Evolutionary conservation across 2,113 vertebrate species (phyloP), one percentile per base, ranked within the genome.

Genomic region (Stigmatopora nigra): DNA sequence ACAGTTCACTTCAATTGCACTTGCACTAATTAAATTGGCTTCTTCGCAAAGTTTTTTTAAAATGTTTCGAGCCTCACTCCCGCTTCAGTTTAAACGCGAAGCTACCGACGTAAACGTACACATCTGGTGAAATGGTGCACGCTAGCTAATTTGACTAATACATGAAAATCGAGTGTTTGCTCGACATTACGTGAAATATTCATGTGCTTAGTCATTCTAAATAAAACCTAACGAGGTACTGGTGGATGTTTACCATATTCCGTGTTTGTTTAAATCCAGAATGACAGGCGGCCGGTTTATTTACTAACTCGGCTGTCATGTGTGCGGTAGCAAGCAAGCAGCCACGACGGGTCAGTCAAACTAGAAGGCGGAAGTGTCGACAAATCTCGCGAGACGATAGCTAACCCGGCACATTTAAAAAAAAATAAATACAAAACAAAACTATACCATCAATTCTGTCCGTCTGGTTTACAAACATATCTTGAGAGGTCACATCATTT

Each of bases 131-230:
- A 4, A 10, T 10, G 6, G 8, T 41, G 36, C 11, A 7, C 4
- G 52, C 46, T 67, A 61, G 67, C 69, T 57, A 67, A 49, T 62
- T 16, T 1, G 11, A 61, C 68, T 61, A 79, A 69, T 12, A 56
- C 79, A 69, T 80, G 70, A 76, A 80, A 51, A 51, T 17, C 38
- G 1, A 51, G 7, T 8, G 48, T 51, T 51, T 51, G 17, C 17
- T 8, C 38, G 9, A 19, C n/a, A n/a, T 51, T 1, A 51, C 17
- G 9, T 51, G 16, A 51, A 51, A 51, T 41, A 19, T n/a, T n/a
- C 16, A n/a, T 51, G 16, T 51, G 5, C 10, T 5, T n/a, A 19
- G 48, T n/a, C 8, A 41, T 41, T 41, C 6, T 41, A 10, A 41
- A 41, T 16, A 17, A n/a, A 19, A 51, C 17, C 9, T 51, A 7